Conservation (phyloP, 2,888 invertebrate genomes). For the Tetragonula carbonaria region DNA sequence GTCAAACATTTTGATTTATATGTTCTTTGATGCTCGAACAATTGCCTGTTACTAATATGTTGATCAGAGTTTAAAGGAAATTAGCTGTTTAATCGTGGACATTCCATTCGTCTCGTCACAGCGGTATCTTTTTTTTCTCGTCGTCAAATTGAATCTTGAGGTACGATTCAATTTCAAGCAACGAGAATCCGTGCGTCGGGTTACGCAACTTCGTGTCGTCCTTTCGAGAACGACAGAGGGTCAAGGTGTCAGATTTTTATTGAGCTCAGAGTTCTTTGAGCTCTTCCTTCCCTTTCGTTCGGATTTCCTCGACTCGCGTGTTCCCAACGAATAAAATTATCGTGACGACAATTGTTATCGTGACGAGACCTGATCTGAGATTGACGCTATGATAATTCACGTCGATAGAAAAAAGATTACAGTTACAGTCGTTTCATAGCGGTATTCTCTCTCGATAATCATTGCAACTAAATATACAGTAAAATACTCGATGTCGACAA, state of each 20-base stretch:
- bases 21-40: not conserved
- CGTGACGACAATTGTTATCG: not conserved
- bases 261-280: conserved; percentile 69
- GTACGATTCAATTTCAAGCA: conserved; percentile 65
- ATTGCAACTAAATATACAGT: no score
- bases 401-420: not conserved
- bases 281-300: conserved; percentile 39
- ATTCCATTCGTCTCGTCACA: not conserved
- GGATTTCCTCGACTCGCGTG: conserved; percentile 48
- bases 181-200: conserved; percentile 48
- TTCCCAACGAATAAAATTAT: conserved; percentile 39
- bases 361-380: not conserved
- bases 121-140: conserved; percentile 13
- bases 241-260: conserved; percentile 71
- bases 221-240: conserved; percentile 44
- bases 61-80: not conserved
- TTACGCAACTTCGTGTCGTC: conserved; percentile 64
- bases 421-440: no score
- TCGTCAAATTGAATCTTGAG: conserved; percentile 24
- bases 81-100: not conserved
- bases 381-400: not conserved
- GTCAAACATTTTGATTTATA: not conserved
- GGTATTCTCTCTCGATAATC: not conserved
- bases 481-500: no score
- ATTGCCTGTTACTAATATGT: not conserved